phyloP scores from a whole-genome alignment of 1,140 invertebrate species.

The Asbolus verrucosus region DNA sequence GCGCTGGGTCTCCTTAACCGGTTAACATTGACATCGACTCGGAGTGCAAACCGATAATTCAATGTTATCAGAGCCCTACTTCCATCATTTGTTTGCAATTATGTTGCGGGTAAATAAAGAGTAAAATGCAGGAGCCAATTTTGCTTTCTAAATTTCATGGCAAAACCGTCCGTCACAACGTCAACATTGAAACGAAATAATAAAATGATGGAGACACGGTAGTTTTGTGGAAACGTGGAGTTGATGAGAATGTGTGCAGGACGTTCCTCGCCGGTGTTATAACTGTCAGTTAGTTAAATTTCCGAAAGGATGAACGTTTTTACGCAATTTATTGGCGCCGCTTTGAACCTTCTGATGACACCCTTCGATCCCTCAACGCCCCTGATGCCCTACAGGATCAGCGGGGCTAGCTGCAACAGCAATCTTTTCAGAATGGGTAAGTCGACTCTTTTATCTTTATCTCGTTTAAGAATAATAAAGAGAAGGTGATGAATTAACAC shows the following conservation, averaged over 20 bases:
- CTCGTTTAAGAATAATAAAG: too few species aligned
- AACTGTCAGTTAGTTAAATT: not conserved
- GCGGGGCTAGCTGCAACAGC: slow-evolving; percentile 22
- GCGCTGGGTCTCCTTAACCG: not conserved
- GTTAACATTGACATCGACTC: slow-evolving; percentile 23
- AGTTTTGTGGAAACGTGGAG: slow-evolving; percentile 32
- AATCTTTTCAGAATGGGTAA: slow-evolving; percentile 38
- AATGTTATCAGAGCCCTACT: slow-evolving; percentile 23
- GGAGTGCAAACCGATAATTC: slow-evolving; percentile 5
- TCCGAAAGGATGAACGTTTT: slow-evolving; percentile 37
- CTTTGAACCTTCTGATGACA: slow-evolving; percentile 34
- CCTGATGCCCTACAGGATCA: slow-evolving; percentile 23
- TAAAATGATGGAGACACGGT: slow-evolving; percentile 18
- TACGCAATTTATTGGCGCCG: slow-evolving; percentile 26
- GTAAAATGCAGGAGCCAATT: too few species aligned
- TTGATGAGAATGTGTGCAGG: not conserved
- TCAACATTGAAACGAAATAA: slow-evolving; percentile 20
- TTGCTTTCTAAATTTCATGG: slow-evolving; percentile 34
- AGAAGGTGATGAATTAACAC: too few species aligned
- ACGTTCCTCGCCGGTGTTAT: not conserved
- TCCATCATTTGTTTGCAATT: slow-evolving; percentile 1
- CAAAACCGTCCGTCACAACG: slow-evolving; percentile 25
- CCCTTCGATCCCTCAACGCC: slow-evolving; percentile 17
- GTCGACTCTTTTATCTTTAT: not conserved
- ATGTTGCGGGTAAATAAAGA: not conserved